Percentiles rank a stretch among this genome's conserved stretches.
Conservation (phyloP, 2,797 vertebrate species). For the Pagetopsis macropterus region DNA sequence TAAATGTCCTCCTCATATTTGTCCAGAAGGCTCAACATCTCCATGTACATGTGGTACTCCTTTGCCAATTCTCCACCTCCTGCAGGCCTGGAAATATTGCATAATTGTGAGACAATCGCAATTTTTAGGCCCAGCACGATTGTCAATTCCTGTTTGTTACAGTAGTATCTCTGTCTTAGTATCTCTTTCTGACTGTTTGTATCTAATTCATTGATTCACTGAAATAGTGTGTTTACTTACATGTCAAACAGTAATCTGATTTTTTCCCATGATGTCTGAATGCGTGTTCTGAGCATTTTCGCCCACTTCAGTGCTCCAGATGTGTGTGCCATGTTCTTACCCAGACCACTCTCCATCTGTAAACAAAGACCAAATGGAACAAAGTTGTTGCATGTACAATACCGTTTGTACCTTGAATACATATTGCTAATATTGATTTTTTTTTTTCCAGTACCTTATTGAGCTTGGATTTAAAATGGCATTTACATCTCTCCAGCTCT, state of each 20-base stretch:
- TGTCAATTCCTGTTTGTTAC: not conserved
- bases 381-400: not conserved
- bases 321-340: slow-evolving; percentile 85
- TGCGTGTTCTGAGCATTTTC: slow-evolving; percentile 82
- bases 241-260: slow-evolving; percentile 74
- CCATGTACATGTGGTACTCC: slow-evolving; percentile 80
- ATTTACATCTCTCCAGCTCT: slow-evolving; percentile 85
- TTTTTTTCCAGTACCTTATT: slow-evolving; percentile 75
- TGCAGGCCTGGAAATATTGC: slow-evolving; percentile 61
- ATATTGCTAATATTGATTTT: not conserved
- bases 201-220: not conserved
- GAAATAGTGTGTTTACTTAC: slow-evolving; percentile 73
- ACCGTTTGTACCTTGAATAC: not conserved
- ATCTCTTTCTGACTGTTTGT: not conserved
- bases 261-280: slow-evolving; percentile 83
- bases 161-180: no score
- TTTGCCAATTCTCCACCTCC: slow-evolving; percentile 70
- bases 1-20: slow-evolving; percentile 81
- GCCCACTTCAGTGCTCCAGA: slow-evolving; percentile 85
- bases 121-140: not conserved
- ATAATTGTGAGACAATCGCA: not conserved
- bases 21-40: slow-evolving; percentile 82
- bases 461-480: slow-evolving; percentile 76
- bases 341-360: slow-evolving; percentile 68
- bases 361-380: slow-evolving; percentile 27